phyloP scores from a whole-genome alignment of 2,888 invertebrate species.

The Caradrina clavipalpis region DNA sequence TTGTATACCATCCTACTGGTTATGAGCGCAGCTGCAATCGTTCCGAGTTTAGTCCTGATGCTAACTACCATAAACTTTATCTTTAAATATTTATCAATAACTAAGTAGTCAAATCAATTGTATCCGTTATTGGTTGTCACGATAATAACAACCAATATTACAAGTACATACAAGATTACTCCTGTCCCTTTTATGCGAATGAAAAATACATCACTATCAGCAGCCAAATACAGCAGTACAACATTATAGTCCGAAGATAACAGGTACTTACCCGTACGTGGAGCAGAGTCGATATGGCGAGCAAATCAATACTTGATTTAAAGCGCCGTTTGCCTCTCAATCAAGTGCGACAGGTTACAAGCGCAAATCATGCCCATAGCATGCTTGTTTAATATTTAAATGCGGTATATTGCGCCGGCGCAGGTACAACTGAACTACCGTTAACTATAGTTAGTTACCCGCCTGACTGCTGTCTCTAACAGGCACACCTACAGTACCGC shows the following conservation, averaged over 20 bases:
- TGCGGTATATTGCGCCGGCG: too few relatives aligned
- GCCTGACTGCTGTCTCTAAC: background rate
- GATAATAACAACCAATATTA: background rate
- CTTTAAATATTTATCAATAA: too few relatives aligned
- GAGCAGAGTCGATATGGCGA: constrained; percentile 9
- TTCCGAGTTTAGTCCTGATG: background rate
- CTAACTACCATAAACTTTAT: background rate
- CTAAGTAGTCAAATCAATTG: too few relatives aligned
- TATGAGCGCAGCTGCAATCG: too few relatives aligned
- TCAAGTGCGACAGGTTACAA: constrained; percentile 26
- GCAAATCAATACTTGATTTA: constrained; percentile 32
- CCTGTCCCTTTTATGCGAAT: too few relatives aligned
- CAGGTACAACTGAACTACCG: background rate
- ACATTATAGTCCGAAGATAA: too few relatives aligned
- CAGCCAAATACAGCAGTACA: background rate
- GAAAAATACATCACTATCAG: too few relatives aligned
- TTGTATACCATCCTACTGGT: background rate
- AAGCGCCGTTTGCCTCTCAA: constrained; percentile 16
- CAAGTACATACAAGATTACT: too few relatives aligned
- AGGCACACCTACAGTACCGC: too few relatives aligned
- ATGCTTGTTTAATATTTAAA: background rate
- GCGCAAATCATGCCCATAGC: background rate
- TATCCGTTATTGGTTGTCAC: background rate
- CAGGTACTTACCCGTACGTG: background rate
- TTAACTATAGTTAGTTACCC: background rate